phyloP scores from a whole-genome alignment of 2,113 vertebrate species.

The Passer domesticus region DNA sequence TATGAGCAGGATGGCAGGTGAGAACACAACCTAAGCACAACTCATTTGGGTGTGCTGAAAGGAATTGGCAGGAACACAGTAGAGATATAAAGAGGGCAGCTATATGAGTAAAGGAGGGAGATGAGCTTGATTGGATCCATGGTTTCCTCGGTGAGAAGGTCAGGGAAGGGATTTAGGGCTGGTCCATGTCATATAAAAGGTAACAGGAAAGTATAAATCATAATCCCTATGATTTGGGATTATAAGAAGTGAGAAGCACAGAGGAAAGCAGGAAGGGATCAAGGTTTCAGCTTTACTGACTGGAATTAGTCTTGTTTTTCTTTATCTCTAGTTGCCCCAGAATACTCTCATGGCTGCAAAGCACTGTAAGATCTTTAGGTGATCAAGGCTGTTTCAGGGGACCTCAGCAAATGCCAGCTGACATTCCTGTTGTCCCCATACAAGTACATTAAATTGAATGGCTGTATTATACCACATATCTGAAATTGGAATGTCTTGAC shows the following conservation, averaged over 20 bases:
- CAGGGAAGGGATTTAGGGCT: background rate
- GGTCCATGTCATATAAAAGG: background rate
- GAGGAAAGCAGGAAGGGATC: constrained; percentile 29
- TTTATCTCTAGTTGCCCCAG: constrained; percentile 21
- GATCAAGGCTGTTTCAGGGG: background rate
- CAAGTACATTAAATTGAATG: background rate
- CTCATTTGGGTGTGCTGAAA: background rate
- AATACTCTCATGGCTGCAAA: background rate
- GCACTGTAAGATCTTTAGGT: background rate
- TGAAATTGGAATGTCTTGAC: background rate
- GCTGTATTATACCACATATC: background rate
- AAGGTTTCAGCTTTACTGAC: background rate
- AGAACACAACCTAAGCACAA: background rate
- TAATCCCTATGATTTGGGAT: constrained; percentile 13
- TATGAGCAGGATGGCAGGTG: background rate
- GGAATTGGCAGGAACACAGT: background rate
- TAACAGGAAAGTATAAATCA: constrained; percentile 29
- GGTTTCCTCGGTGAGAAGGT: background rate
- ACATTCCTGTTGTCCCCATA: background rate
- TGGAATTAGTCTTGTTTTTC: constrained; percentile 18
- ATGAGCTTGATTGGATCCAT: background rate
- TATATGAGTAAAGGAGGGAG: background rate
- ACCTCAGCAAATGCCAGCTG: background rate
- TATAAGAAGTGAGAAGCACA: background rate
- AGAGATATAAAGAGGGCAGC: background rate